Evolutionary conservation across 92 coral and sea anemone genomes (phyloP).

Genomic region (Palythoa heliodiscus): DNA sequence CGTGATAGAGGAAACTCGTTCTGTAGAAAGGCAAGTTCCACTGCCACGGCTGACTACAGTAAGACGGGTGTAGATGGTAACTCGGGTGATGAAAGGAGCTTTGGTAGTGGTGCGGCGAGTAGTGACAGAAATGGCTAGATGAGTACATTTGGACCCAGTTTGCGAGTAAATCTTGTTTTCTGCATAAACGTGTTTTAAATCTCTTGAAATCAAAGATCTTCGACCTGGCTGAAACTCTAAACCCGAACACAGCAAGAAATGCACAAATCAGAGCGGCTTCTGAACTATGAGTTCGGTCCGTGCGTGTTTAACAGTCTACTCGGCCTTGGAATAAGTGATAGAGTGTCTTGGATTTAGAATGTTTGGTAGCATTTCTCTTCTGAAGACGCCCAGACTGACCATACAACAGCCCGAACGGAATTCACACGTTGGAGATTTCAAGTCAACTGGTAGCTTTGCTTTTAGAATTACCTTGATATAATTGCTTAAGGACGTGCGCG

Average conservation of each 20-base stretch:
- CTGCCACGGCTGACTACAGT: not conserved
- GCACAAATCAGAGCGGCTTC: not conserved
- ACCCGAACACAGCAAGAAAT: not conserved
- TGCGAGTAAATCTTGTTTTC: not conserved
- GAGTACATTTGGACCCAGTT: conserved; percentile 8
- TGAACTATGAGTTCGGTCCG: not conserved
- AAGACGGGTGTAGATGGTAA: conserved; percentile 10
- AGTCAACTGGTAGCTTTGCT: conserved; percentile 26
- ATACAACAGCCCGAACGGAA: conserved; percentile 3
- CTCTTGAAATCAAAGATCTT: not conserved
- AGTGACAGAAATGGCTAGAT: conserved; percentile 19
- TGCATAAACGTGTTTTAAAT: not conserved
- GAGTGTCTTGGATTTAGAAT: not conserved
- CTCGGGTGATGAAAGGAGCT: conserved; percentile 2
- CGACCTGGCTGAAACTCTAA: not conserved
- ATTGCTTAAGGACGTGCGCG: conserved; percentile 44
- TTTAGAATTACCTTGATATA: conserved; percentile 27
- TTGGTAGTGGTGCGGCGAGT: conserved; percentile 8
- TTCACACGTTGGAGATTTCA: conserved; percentile 17
- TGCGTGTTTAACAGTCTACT: not conserved
- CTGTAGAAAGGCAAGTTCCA: conserved; percentile 23
- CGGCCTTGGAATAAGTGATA: not conserved
- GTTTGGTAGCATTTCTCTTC: not conserved
- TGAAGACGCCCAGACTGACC: not conserved
- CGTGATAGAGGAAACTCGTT: conserved; percentile 10